These are phyloP conservation scores for Mixornis gularis DNA, from an alignment of 2,113 vertebrate species.

Conservation along the genomic window DNA sequence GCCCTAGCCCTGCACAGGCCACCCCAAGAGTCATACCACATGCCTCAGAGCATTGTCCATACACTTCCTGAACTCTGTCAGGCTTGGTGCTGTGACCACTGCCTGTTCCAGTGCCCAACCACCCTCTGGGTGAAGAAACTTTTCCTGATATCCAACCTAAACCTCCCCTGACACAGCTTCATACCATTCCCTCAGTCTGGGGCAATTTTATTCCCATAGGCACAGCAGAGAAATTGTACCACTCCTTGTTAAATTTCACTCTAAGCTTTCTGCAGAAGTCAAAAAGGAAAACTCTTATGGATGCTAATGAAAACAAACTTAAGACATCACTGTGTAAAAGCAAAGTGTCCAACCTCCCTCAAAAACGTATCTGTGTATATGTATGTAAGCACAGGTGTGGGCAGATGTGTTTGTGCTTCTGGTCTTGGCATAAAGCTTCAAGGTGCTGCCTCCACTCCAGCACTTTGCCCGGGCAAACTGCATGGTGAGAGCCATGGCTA, in stretches of 20 bases:
- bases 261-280: not conserved
- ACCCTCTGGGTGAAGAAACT: not conserved
- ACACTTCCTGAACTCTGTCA: not conserved
- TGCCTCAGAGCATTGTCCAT: not conserved
- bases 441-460: not conserved
- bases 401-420: not conserved
- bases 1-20: not conserved
- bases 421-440: not conserved
- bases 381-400: not conserved
- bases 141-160: not conserved
- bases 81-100: not conserved
- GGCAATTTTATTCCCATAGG: not conserved
- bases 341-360: not conserved
- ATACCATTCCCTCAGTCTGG: not conserved
- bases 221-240: not conserved
- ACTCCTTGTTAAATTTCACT: not conserved
- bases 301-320: not conserved
- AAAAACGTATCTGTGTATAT: rapidly evolving
- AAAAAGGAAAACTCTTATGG: rapidly evolving
- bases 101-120: not conserved
- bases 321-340: not conserved
- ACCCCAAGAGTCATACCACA: not conserved
- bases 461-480: not conserved
- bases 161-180: not conserved
- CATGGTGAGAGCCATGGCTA: not conserved